Percentiles rank a stretch among this genome's conserved stretches.
Conservation (phyloP, 2,113 vertebrate genomes). For the Psittacus erithacus region DNA sequence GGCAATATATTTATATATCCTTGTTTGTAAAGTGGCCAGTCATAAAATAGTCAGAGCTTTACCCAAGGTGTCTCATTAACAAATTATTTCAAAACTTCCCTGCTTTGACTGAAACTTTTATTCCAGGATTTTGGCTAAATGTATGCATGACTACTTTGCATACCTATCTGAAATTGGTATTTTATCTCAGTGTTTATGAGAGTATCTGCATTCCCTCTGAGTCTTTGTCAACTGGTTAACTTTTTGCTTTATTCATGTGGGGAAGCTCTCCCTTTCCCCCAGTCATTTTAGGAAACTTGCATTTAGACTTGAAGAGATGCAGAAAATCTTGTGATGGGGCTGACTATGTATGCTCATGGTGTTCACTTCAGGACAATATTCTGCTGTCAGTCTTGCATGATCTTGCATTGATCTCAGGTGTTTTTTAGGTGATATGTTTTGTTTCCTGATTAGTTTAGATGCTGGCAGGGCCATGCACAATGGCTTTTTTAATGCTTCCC, state of each 20-base stretch:
- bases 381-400: background rate
- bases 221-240: background rate
- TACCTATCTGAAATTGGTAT: background rate
- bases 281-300: background rate
- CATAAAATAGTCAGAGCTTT: background rate
- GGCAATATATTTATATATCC: background rate
- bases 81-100: background rate
- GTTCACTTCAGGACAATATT: background rate
- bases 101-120: background rate
- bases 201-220: background rate
- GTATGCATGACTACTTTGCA: background rate
- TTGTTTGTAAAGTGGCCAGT: background rate
- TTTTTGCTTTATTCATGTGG: accelerated
- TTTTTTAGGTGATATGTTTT: background rate
- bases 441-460: background rate
- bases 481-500: background rate
- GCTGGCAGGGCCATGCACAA: background rate
- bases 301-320: background rate
- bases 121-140: background rate
- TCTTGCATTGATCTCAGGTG: background rate
- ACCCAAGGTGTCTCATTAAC: background rate
- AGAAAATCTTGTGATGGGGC: background rate
- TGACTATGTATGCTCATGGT: background rate
- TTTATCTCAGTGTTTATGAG: background rate
- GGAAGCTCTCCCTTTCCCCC: background rate